Conservation (phyloP, 2,113 vertebrate genomes). For the Diadophis punctatus region DNA sequence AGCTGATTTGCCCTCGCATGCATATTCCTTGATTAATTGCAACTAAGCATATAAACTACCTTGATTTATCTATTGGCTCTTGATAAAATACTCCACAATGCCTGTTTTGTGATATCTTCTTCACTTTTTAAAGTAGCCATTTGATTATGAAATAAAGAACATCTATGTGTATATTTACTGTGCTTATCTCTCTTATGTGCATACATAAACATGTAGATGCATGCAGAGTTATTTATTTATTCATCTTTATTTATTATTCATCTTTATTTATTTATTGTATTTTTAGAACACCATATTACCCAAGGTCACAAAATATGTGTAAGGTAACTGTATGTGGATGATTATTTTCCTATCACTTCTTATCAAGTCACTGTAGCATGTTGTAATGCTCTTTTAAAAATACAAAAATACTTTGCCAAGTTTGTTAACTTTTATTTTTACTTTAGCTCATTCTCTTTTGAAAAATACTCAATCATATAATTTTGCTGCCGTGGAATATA, state of each 20-base stretch:
- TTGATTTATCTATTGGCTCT: neutral
- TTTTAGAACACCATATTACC: neutral
- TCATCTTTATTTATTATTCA: neutral
- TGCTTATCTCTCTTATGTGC: neutral
- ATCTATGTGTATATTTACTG: neutral
- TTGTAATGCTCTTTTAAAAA: neutral
- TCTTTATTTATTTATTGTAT: neutral
- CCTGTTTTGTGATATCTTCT: neutral
- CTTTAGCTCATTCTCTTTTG: neutral
- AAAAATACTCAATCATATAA: slow-evolving; percentile 4
- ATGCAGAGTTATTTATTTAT: neutral
- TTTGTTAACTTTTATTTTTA: neutral
- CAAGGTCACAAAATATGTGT: neutral
- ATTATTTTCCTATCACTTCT: neutral
- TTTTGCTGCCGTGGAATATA: neutral
- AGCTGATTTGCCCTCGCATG: neutral
- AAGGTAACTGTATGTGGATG: neutral
- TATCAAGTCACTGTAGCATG: neutral
- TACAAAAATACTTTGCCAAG: neutral
- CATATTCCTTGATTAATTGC: neutral
- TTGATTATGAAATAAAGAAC: neutral
- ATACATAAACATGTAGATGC: neutral
- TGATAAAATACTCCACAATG: neutral
- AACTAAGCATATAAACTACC: neutral
- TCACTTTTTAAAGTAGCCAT: neutral